Conservation (phyloP, 1,140 invertebrate species). For the Drosophila varians region DNA sequence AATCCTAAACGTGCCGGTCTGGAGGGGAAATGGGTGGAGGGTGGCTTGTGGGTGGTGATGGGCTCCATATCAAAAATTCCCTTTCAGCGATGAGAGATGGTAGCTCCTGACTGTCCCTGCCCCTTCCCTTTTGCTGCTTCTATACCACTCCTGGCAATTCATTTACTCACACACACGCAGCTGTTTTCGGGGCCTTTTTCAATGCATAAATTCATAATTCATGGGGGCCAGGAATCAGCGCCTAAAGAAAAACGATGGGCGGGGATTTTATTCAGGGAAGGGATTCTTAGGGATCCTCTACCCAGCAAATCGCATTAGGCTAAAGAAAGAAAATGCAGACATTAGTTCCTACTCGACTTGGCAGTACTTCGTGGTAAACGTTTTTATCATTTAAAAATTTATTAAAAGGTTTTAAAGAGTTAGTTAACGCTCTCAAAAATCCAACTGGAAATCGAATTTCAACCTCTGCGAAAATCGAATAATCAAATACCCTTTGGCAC, state of each 20-base stretch:
- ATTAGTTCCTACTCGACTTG: background rate
- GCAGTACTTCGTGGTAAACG: background rate
- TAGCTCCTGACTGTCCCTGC: background rate
- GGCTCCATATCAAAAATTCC: constrained; percentile 69
- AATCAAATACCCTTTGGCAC: constrained; percentile 27
- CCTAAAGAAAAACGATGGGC: background rate
- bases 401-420: background rate
- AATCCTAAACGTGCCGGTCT: constrained; percentile 71
- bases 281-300: too few species aligned
- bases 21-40: background rate
- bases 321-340: constrained; percentile 1
- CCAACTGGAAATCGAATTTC: too few species aligned
- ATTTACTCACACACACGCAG: constrained; percentile 42
- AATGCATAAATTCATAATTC: constrained; percentile 82
- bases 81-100: constrained; percentile 60
- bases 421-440: too few species aligned
- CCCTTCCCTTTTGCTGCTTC: background rate
- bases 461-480: constrained; percentile 18
- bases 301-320: constrained; percentile 9
- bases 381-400: too few species aligned
- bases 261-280: background rate
- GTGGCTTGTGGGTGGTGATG: background rate
- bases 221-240: constrained; percentile 44
- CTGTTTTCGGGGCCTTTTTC: constrained; percentile 61
- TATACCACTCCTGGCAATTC: constrained; percentile 37